Base-by-base conservation (phyloP, 2,797 vertebrate species). In the Numenius phaeopus region DNA sequence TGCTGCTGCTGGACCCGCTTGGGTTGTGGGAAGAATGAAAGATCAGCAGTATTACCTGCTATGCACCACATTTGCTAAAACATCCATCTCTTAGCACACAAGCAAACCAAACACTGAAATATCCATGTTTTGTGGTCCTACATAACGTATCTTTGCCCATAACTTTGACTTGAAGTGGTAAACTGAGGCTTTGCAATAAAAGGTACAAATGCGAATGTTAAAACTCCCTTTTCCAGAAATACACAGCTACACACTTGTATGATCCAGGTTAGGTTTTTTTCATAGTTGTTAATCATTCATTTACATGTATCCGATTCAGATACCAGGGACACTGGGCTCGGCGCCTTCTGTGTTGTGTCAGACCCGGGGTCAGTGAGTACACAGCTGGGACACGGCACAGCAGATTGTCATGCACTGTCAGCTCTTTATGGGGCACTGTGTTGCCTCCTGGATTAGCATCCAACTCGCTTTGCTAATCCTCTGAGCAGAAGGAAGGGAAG, bases 101-200 rank as follows among this genome's bases (percentile, higher is more conserved):
- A 91, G 32, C 75, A 94, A 95, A 81, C 71, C 34, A 30, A 80
- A 55, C 80, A 22, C 10, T 10, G 5, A 94, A 89, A 94, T 96
- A 93, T 8, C 64, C 14, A 5, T 15, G 9, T 62, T 81, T 93
- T 90, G 57, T 52, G 44, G 49, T 37, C 65, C 30, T 77, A 46
- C 11, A 34, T 50, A 72, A 82, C 3, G 7, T n/a, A 77, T 76
- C 37, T 65, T 59, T 90, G 55, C 32, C 12, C 61, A 30, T 79
- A 69, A 79, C 27, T 94, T 83, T 5, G 54, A 80, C 69, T 76
- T 52, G 62, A 92, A 96, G 85, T 49, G 52, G 29, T 73, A 42
- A 87, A 83, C 34, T 67, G 89, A 93, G 55, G 72, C 52, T 96
- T 94, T 34, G 24, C 30, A 82, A 46, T 58, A 46, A 47, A 83